A percentile compares a stretch with the other conserved stretches of the same genome.
phyloP scores from a whole-genome alignment of 2,797 vertebrate species.

The Propithecus perrieri region DNA sequence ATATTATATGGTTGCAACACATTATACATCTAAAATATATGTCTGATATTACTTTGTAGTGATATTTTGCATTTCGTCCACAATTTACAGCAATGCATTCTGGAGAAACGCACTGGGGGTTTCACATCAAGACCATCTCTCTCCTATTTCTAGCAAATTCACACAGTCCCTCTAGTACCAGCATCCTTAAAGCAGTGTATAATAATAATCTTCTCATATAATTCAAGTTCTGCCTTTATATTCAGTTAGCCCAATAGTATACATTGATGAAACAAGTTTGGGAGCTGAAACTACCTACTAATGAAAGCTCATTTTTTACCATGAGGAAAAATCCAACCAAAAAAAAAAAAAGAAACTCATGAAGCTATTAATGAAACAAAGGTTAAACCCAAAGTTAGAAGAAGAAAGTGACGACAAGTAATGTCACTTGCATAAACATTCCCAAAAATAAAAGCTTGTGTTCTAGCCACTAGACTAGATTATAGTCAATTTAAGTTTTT shows the following conservation, averaged over 20 bases:
- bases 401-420: background rate
- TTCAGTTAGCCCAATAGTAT: background rate
- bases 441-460: background rate
- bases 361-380: background rate
- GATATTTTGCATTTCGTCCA: background rate
- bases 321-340: background rate
- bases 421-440: background rate
- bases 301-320: background rate
- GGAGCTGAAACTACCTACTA: background rate
- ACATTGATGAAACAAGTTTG: background rate
- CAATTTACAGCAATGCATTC: background rate
- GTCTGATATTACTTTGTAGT: background rate
- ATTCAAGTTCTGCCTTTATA: background rate
- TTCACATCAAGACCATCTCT: background rate
- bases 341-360: background rate
- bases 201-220: background rate
- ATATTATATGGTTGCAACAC: background rate
- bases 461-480: background rate
- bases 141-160: background rate
- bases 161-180: background rate
- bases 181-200: background rate
- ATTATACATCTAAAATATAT: background rate
- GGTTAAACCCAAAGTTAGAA: background rate
- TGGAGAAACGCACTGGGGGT: background rate
- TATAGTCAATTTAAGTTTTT: background rate